These are phyloP conservation scores for Arge pagana DNA, from an alignment of 2,888 invertebrate species.

Conservation along the genomic window DNA sequence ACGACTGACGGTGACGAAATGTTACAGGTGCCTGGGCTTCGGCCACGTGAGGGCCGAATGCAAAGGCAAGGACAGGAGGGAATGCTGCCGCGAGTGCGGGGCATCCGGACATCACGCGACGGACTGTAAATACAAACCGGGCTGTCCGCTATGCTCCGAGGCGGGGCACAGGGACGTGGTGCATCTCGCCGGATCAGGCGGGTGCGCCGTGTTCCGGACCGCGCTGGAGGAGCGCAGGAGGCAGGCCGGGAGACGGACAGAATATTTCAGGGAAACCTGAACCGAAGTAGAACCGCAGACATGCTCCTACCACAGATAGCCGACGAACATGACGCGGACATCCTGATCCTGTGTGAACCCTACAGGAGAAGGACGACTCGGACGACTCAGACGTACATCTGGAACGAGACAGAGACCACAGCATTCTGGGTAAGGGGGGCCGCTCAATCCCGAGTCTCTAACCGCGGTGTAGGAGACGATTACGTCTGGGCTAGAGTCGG, in stretches of 20 bases:
- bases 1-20: no score
- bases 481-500: conserved; percentile 20
- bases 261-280: conserved; percentile 29
- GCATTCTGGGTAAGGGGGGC: conserved; percentile 23
- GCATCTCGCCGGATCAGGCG: background rate
- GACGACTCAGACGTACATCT: conserved; percentile 21
- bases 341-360: conserved; percentile 31
- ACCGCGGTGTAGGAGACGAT: conserved; percentile 15
- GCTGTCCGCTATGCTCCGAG: no score
- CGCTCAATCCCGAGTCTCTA: background rate
- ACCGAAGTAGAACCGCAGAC: conserved; percentile 24
- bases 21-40: no score
- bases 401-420: conserved; percentile 16
- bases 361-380: no score
- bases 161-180: no score
- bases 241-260: conserved; percentile 15
- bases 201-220: conserved; percentile 4
- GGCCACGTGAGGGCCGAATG: no score
- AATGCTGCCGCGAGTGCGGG: conserved; percentile 4
- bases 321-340: conserved; percentile 20
- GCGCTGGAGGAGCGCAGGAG: conserved; percentile 16
- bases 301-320: conserved; percentile 21
- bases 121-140: background rate
- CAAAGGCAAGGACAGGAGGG: no score
- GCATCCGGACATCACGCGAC: conserved; percentile 13